These are phyloP conservation scores for Psettodes erumei DNA, from an alignment of 2,113 vertebrate genomes.

Conservation along the genomic window DNA sequence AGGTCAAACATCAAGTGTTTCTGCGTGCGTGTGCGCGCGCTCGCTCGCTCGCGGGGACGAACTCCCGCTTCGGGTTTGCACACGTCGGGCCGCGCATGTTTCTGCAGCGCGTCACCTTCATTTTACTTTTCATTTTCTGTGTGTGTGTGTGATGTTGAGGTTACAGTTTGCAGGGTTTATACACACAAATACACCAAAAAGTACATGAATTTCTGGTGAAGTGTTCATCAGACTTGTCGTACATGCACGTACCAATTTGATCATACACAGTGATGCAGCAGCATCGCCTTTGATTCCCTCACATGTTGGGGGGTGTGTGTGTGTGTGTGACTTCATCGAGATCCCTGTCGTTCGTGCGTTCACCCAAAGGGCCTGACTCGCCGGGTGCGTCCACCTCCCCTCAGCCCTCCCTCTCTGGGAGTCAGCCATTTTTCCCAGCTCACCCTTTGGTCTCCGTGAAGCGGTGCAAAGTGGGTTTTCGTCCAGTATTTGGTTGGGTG, in stretches of 20 bases:
- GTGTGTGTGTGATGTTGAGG: conserved; percentile 30
- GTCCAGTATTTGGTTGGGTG: too few species aligned
- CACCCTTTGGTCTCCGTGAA: conserved; percentile 1
- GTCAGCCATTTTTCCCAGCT: conserved; percentile 19
- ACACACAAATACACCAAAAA: too few species aligned
- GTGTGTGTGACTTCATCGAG: background rate
- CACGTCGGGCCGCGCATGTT: background rate
- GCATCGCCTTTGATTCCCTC: background rate
- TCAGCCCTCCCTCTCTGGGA: background rate
- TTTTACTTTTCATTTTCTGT: conserved; percentile 12
- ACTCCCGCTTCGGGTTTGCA: too few species aligned
- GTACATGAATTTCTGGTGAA: too few species aligned
- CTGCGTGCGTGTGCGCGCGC: conserved; percentile 9
- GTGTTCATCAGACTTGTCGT: too few species aligned
- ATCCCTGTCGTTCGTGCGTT: too few species aligned
- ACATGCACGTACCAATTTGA: background rate
- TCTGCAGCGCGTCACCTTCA: background rate
- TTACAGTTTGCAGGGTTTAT: background rate
- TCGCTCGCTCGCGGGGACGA: too few species aligned
- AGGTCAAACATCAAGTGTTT: conserved; percentile 4
- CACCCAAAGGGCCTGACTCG: background rate
- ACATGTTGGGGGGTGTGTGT: background rate
- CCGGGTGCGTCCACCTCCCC: background rate
- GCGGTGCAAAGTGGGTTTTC: too few species aligned
- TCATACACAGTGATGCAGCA: background rate